These are phyloP conservation scores for Chrysoperla carnea DNA, from an alignment of 1,140 invertebrate species.

Conservation along the genomic window DNA sequence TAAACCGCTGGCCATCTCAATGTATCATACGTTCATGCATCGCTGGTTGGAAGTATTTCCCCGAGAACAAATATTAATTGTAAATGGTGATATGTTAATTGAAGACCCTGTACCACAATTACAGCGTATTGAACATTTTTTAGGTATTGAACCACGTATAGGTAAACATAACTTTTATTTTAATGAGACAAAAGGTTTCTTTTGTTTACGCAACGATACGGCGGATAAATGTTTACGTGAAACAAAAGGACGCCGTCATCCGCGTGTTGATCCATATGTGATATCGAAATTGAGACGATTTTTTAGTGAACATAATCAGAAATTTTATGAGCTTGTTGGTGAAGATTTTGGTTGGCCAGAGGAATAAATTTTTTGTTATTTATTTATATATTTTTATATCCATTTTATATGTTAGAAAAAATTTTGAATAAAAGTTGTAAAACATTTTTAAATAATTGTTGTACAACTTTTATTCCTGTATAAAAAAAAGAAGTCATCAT, in stretches of 20 bases:
- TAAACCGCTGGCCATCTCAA: slow-evolving; percentile 49
- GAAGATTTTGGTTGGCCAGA: slow-evolving; percentile 84
- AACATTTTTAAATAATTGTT: too few relatives aligned
- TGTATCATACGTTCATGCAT: slow-evolving; percentile 69
- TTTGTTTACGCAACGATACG: slow-evolving; percentile 76
- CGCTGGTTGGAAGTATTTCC: slow-evolving; percentile 81
- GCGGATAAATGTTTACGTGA: slow-evolving; percentile 82
- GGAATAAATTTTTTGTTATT: slow-evolving; percentile 17
- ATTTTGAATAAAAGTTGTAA: too few relatives aligned
- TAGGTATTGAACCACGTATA: slow-evolving; percentile 60
- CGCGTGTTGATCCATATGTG: slow-evolving; percentile 63
- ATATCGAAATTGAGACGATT: slow-evolving; percentile 80
- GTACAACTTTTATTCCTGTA: too few relatives aligned
- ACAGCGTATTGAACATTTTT: slow-evolving; percentile 72
- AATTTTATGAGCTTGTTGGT: slow-evolving; percentile 86
- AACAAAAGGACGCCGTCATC: slow-evolving; percentile 88
- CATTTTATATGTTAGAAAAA: too few relatives aligned
- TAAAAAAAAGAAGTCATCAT: too few relatives aligned
- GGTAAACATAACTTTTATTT: slow-evolving; percentile 88
- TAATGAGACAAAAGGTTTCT: slow-evolving; percentile 94
- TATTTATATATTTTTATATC: not conserved
- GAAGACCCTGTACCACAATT: slow-evolving; percentile 84
- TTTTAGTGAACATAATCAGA: slow-evolving; percentile 87
- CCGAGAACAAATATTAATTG: slow-evolving; percentile 76
- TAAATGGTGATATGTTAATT: slow-evolving; percentile 91